These are phyloP conservation scores for Chiridota heheva DNA, from an alignment of 35 echinoderm and acorn worm species.

Conservation along the genomic window DNA sequence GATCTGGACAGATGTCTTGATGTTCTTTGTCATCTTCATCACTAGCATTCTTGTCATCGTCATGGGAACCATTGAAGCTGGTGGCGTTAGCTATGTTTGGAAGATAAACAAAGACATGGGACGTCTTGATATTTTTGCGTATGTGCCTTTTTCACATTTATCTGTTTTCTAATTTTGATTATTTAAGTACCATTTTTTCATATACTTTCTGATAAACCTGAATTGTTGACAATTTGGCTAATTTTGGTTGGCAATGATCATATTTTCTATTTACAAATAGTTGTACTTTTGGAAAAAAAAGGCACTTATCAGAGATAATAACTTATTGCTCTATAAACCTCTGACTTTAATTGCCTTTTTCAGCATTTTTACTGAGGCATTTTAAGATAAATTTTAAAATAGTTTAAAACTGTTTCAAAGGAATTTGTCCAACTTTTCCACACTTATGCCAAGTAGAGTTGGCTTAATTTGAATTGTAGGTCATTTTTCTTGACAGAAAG, in stretches of 20 bases:
- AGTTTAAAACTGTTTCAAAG: too few relatives aligned
- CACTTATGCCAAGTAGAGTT: too few relatives aligned
- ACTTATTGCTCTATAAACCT: too few relatives aligned
- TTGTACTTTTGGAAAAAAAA: too few relatives aligned
- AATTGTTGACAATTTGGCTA: not conserved
- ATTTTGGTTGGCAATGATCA: not conserved
- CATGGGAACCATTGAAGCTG: conserved; percentile 1
- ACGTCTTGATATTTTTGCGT: conserved; percentile 30
- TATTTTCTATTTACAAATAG: not conserved
- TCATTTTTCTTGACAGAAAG: too few relatives aligned
- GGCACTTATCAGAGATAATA: too few relatives aligned
- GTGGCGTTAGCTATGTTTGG: conserved; percentile 18
- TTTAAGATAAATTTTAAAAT: too few relatives aligned
- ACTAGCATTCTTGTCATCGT: conserved; percentile 5
- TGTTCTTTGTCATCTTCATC: conserved; percentile 34
- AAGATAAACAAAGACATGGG: conserved; percentile 21
- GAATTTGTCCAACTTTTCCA: too few relatives aligned
- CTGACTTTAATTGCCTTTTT: too few relatives aligned
- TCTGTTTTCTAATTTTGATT: too few relatives aligned
- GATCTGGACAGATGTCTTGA: conserved; percentile 42
- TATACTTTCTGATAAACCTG: not conserved
- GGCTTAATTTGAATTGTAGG: too few relatives aligned
- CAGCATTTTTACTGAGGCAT: too few relatives aligned
- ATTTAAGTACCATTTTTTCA: not conserved
- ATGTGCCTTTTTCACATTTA: not conserved